Evolutionary conservation across 37 sponge, comb jelly and placozoan species (phyloP).

Genomic region (Hormiphora californensis): DNA sequence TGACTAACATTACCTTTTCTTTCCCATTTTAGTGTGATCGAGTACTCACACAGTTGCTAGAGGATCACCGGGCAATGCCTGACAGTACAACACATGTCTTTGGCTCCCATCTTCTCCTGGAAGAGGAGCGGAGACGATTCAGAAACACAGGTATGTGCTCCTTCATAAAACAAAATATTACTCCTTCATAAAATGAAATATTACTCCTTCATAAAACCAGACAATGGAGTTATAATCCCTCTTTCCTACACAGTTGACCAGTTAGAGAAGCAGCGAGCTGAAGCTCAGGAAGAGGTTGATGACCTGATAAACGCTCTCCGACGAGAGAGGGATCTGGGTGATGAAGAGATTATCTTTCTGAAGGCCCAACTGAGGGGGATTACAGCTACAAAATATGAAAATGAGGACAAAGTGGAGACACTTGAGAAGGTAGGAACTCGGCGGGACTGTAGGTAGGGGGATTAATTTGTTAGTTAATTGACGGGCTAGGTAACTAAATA

Average conservation of each 20-base stretch:
- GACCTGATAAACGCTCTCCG: constrained; percentile 50
- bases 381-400: constrained; percentile 21
- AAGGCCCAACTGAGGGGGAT: constrained; percentile 47
- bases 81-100: not conserved
- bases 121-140: constrained; percentile 42
- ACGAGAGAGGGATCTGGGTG: constrained; percentile 31
- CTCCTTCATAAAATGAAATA: not conserved
- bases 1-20: too few relatives aligned
- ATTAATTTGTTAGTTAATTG: too few relatives aligned
- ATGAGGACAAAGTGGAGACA: constrained; percentile 34
- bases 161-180: not conserved
- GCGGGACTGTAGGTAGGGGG: too few relatives aligned
- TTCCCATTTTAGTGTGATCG: too few relatives aligned
- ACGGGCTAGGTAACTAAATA: too few relatives aligned
- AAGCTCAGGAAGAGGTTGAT: constrained; percentile 46
- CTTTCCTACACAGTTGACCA: not conserved
- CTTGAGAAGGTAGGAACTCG: constrained; percentile 35
- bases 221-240: not conserved
- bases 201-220: not conserved
- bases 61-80: too few relatives aligned
- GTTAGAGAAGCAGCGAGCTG: constrained; percentile 47
- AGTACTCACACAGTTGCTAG: too few relatives aligned
- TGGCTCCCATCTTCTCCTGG: constrained; percentile 17
- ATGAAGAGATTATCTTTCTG: constrained; percentile 52
- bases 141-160: constrained; percentile 7